Conservation (phyloP, 1,140 invertebrate genomes). For the Luehdorfia chinensis region DNA sequence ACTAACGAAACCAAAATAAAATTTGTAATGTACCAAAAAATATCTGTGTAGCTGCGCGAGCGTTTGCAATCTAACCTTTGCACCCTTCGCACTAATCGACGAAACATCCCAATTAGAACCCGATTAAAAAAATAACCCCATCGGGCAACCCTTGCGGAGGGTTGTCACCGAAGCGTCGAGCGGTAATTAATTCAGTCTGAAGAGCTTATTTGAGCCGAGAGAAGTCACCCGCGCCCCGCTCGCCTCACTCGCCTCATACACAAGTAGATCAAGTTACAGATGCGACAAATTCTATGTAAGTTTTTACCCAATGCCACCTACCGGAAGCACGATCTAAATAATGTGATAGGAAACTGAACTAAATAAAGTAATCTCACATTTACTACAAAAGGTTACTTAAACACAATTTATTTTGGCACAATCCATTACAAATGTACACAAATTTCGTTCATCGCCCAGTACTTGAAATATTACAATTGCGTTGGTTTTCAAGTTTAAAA, state of each 20-base stretch:
- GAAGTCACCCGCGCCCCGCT: slow-evolving; percentile 26
- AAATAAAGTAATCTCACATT: no score
- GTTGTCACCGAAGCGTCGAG: slow-evolving; percentile 34
- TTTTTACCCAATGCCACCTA: no score
- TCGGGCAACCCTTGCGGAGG: slow-evolving; percentile 25
- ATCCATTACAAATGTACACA: no score
- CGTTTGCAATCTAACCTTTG: not conserved
- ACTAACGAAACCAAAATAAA: no score
- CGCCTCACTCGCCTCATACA: slow-evolving; percentile 2
- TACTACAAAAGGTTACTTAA: no score
- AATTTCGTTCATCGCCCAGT: no score
- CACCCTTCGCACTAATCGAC: slow-evolving; percentile 1
- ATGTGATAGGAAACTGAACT: no score
- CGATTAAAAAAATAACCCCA: slow-evolving; percentile 6
- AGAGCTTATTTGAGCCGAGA: slow-evolving; percentile 51
- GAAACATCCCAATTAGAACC: slow-evolving; percentile 8
- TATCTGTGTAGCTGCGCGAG: not conserved
- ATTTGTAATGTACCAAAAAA: no score
- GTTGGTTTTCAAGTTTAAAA: no score
- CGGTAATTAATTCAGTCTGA: slow-evolving; percentile 58
- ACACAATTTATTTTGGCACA: no score
- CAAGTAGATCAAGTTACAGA: slow-evolving; percentile 7
- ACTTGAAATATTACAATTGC: no score
- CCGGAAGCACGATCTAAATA: no score
- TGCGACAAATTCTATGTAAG: slow-evolving; percentile 1